These are phyloP conservation scores for Platycercus adscitus DNA, from an alignment of 2,113 vertebrate species.

Conservation along the genomic window DNA sequence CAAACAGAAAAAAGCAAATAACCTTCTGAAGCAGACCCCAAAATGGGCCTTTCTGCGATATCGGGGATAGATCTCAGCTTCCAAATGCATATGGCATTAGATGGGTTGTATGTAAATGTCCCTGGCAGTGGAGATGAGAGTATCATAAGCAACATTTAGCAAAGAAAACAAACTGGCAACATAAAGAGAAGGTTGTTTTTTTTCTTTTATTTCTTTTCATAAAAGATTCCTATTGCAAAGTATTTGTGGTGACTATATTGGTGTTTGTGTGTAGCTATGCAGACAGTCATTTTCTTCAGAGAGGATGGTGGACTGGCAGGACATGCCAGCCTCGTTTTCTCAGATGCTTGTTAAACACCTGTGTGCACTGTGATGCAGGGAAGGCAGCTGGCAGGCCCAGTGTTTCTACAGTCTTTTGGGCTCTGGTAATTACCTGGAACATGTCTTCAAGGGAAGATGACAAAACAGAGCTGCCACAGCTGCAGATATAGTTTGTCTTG, in stretches of 20 bases:
- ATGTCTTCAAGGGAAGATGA: neutral
- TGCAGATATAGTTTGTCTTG: neutral
- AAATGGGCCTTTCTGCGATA: neutral
- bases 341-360: too few species aligned
- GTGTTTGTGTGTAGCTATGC: neutral
- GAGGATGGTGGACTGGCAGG: rapidly evolving
- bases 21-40: conserved; percentile 26
- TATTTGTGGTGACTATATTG: neutral
- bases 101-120: conserved; percentile 32
- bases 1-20: conserved; percentile 54
- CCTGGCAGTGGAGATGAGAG: conserved; percentile 40
- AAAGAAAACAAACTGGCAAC: conserved; percentile 50
- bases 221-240: neutral
- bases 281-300: neutral
- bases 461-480: neutral
- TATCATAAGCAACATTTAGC: conserved; percentile 40
- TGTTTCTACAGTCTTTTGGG: neutral
- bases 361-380: neutral
- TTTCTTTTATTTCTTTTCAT: neutral
- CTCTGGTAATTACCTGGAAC: neutral
- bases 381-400: neutral
- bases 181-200: neutral
- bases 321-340: neutral
- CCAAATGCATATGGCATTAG: conserved; percentile 26
- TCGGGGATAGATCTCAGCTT: neutral